Conservation (phyloP, 2,113 vertebrate genomes). For the Perccottus glenii region DNA sequence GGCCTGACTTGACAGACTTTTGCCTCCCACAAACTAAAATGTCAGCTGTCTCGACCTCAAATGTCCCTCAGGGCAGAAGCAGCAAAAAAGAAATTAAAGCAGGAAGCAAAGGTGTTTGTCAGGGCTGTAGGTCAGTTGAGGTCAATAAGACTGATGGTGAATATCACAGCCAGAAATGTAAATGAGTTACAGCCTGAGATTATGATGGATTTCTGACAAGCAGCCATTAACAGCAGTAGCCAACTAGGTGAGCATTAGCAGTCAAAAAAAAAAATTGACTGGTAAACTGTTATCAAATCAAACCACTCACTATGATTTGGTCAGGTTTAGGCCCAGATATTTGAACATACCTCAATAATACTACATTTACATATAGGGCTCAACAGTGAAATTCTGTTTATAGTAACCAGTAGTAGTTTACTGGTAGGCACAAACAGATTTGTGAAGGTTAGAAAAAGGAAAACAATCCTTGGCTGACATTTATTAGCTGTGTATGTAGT, state of each 20-base stretch:
- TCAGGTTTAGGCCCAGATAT: no score
- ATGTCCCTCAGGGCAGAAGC: background rate
- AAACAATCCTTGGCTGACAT: no score
- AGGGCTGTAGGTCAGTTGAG: conserved; percentile 22
- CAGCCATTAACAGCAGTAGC: background rate
- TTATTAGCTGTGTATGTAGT: no score
- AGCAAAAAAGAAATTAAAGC: conserved; percentile 10
- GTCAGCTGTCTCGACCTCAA: conserved; percentile 20
- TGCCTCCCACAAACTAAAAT: conserved; percentile 34
- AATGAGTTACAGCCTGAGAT: conserved; percentile 1
- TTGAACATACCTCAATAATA: no score
- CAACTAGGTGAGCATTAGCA: background rate
- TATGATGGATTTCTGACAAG: background rate
- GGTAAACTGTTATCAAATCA: background rate
- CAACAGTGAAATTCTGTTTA: no score
- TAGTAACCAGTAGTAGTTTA: no score
- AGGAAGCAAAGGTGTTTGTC: conserved; percentile 8
- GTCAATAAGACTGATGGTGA: conserved; percentile 21
- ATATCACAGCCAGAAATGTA: conserved; percentile 16
- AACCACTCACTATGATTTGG: no score
- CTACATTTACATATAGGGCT: no score
- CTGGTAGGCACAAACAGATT: no score
- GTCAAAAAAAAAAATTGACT: background rate
- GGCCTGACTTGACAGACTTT: conserved; percentile 21
- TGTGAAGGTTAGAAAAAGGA: no score